Conservation (phyloP, 2,113 vertebrate species). For the Acrocephalus arundinaceus region DNA sequence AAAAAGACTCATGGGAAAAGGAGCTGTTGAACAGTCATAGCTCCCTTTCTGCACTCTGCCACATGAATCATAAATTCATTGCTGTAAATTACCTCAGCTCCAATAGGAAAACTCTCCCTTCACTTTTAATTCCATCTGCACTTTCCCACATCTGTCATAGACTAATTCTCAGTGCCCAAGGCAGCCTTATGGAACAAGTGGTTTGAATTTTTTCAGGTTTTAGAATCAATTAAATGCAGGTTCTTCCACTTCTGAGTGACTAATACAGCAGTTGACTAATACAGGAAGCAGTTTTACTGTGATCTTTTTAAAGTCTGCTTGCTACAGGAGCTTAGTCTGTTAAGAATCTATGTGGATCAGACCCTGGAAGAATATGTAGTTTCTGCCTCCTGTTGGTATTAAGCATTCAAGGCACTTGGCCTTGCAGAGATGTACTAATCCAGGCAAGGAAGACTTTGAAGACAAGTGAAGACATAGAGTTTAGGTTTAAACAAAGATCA, state of each 20-base stretch:
- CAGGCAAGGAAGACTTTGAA: neutral
- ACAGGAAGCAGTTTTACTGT: neutral
- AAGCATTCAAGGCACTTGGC: neutral
- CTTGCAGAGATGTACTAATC: neutral
- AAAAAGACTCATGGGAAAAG: neutral
- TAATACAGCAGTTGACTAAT: constrained; percentile 1
- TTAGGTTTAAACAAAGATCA: constrained; percentile 3
- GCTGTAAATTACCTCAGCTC: neutral
- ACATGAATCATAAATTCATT: neutral
- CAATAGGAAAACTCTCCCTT: neutral
- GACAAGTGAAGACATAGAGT: neutral
- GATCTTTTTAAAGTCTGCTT: neutral
- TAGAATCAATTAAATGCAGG: neutral
- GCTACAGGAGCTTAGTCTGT: neutral
- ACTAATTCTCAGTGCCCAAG: neutral
- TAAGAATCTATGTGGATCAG: neutral
- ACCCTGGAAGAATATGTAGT: neutral
- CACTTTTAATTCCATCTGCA: neutral
- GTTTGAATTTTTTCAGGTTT: neutral
- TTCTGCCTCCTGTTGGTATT: neutral
- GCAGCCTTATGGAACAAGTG: neutral
- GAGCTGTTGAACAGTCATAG: neutral
- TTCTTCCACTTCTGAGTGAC: neutral
- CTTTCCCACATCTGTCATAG: neutral
- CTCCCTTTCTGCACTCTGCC: neutral